These are phyloP conservation scores for Limonius californicus DNA, from an alignment of 1,140 invertebrate genomes.

Conservation along the genomic window DNA sequence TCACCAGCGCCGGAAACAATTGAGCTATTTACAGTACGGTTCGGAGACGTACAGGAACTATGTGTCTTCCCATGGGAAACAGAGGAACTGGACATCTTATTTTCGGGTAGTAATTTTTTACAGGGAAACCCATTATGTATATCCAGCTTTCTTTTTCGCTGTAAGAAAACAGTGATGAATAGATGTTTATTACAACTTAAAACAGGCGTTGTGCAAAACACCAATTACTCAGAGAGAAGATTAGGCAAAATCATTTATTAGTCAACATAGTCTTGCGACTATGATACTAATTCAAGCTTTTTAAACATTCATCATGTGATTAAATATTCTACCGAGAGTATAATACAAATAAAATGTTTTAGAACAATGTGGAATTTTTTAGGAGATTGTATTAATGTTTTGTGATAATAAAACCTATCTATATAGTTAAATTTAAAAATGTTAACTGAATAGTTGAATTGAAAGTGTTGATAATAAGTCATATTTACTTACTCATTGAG, in stretches of 20 bases:
- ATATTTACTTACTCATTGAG: too few relatives aligned
- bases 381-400: too few relatives aligned
- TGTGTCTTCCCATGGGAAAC: not conserved
- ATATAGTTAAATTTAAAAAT: too few relatives aligned
- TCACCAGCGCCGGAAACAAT: constrained; percentile 17
- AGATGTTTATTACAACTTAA: not conserved
- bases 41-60: constrained; percentile 7
- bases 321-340: too few relatives aligned
- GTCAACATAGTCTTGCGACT: constrained; percentile 26
- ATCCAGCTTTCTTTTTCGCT: constrained; percentile 49
- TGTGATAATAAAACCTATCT: too few relatives aligned
- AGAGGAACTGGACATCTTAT: constrained; percentile 1
- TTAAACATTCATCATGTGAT: not conserved
- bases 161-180: constrained; percentile 26
- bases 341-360: not conserved
- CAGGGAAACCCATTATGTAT: constrained; percentile 47
- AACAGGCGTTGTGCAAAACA: not conserved
- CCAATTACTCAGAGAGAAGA: constrained; percentile 42
- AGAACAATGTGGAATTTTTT: too few relatives aligned
- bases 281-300: not conserved
- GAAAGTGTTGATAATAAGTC: too few relatives aligned
- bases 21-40: constrained; percentile 22
- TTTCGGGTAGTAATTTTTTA: constrained; percentile 47
- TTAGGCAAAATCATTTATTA: constrained; percentile 40
- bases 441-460: too few relatives aligned